Evolutionary conservation across 2,797 vertebrate species (phyloP).

Genomic region (Acropternis orthonyx): DNA sequence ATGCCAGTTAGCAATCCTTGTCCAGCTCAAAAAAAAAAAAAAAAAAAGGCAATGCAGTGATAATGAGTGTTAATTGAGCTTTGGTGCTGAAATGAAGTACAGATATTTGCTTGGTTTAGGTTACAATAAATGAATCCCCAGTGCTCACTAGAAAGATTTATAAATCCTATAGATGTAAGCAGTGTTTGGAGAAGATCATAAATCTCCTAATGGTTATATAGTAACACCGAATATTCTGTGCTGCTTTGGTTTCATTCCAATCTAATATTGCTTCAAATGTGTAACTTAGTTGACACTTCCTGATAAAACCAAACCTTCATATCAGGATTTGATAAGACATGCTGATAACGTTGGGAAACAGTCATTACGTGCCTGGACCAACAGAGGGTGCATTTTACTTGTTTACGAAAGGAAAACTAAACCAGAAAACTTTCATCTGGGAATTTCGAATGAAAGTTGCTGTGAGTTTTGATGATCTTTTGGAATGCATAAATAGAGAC

Average conservation of each 20-base stretch:
- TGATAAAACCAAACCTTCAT: not conserved
- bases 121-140: not conserved
- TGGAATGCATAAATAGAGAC: conserved; percentile 2
- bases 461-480: not conserved
- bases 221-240: not conserved
- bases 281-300: not conserved
- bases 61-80: not conserved
- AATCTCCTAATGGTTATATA: not conserved
- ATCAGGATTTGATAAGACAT: not conserved
- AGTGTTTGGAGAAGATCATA: not conserved
- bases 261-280: not conserved
- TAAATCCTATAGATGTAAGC: not conserved
- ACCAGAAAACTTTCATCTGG: not conserved
- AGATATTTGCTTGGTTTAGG: not conserved
- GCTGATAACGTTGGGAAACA: not conserved
- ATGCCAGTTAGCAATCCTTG: not conserved
- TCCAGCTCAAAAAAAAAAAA: not conserved
- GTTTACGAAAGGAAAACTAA: not conserved
- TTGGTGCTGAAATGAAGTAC: not conserved
- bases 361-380: conserved; percentile 13
- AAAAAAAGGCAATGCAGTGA: not conserved
- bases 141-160: not conserved
- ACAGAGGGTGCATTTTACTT: conserved; percentile 40
- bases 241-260: not conserved
- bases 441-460: not conserved